A percentile compares a stretch with the other conserved stretches of the same genome.
These are phyloP conservation scores for Cervus canadensis DNA, from an alignment of 2,113 vertebrate species.

Conservation along the genomic window DNA sequence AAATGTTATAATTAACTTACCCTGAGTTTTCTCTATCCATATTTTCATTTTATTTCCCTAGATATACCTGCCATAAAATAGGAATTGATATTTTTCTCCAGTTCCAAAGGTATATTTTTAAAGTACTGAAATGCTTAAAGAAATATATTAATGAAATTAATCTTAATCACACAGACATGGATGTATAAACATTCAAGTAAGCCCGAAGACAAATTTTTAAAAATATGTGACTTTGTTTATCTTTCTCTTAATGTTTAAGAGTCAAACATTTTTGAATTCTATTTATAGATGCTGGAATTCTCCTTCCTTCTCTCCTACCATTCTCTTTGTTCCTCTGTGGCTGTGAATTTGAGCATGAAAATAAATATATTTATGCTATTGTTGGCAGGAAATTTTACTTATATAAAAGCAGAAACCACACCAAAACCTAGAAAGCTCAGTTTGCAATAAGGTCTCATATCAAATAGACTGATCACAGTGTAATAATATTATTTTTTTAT, in stretches of 20 bases:
- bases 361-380: background rate
- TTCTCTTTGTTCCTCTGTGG: background rate
- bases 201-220: background rate
- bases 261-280: background rate
- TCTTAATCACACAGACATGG: background rate
- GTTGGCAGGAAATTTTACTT: background rate
- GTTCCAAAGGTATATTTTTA: background rate
- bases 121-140: background rate
- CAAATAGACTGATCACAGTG: background rate
- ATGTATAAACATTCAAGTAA: background rate
- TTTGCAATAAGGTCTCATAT: background rate
- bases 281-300: background rate
- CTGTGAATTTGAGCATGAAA: background rate
- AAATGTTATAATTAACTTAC: background rate
- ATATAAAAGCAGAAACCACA: background rate
- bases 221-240: background rate
- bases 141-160: background rate
- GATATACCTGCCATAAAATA: background rate
- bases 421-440: background rate
- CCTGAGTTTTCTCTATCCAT: background rate
- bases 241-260: background rate
- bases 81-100: background rate
- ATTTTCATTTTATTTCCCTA: background rate
- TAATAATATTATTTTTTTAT: conserved; percentile 40
- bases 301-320: background rate